phyloP scores from a whole-genome alignment of 2,113 vertebrate species.

The Sigmodon hispidus region DNA sequence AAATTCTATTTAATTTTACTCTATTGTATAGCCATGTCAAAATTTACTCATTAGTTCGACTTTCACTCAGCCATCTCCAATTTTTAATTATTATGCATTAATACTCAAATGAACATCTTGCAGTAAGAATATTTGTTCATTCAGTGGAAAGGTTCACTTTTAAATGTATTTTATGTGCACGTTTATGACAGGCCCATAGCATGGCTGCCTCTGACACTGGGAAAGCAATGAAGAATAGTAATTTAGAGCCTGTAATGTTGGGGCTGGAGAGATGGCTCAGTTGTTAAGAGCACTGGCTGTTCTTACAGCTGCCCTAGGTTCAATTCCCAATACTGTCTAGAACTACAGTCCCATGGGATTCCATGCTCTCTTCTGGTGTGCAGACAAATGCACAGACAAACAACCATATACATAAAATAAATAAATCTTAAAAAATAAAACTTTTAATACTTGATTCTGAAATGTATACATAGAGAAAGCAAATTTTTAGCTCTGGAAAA shows the following conservation, averaged over 20 bases:
- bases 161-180: not conserved
- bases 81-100: slow-evolving; percentile 46
- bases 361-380: not conserved
- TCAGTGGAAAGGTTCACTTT: not conserved
- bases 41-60: not conserved
- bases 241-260: not conserved
- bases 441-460: not conserved
- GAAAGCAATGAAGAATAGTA: not conserved
- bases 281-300: not conserved
- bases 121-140: not conserved
- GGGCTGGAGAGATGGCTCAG: not conserved
- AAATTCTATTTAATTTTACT: slow-evolving; percentile 26
- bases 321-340: not conserved
- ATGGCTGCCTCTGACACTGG: not conserved
- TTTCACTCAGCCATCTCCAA: not conserved
- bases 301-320: not conserved
- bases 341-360: not conserved
- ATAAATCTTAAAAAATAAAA: not conserved
- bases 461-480: not conserved
- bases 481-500: not conserved
- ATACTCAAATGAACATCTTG: slow-evolving; percentile 29
- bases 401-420: not conserved
- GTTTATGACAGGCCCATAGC: not conserved
- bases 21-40: not conserved
- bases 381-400: not conserved